These are phyloP conservation scores for Galemys pyrenaicus DNA, from an alignment of 2,113 vertebrate genomes.

Conservation along the genomic window DNA sequence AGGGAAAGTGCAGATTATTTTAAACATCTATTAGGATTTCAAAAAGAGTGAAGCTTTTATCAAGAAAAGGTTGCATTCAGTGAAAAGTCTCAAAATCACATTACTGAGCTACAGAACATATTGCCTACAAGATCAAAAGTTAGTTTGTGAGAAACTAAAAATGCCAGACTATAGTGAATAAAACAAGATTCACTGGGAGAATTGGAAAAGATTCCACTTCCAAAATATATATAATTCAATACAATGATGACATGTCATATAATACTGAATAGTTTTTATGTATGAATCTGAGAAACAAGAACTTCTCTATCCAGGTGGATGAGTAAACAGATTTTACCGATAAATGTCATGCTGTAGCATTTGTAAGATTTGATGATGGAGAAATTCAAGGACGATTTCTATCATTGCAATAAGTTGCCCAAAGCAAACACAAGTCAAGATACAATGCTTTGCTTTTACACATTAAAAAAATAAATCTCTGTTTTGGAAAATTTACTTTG, in stretches of 20 bases:
- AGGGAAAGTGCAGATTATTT: constrained; percentile 49
- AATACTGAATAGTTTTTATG: neutral
- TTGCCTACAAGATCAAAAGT: constrained; percentile 35
- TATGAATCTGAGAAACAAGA: constrained; percentile 50
- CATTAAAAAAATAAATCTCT: neutral
- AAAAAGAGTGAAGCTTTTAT: constrained; percentile 50
- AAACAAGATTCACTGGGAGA: neutral
- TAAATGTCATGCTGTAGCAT: neutral
- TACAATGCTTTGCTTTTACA: neutral
- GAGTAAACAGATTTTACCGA: neutral
- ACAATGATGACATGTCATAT: neutral
- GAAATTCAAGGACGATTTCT: neutral
- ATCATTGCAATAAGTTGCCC: neutral
- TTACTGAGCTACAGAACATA: constrained; percentile 35
- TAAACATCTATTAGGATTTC: constrained; percentile 39
- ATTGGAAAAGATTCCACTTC: neutral
- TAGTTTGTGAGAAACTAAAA: neutral
- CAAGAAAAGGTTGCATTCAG: constrained; percentile 4
- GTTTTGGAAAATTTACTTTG: neutral
- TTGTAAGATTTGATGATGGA: neutral
- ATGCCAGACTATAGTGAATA: neutral
- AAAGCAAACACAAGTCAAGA: constrained; percentile 19
- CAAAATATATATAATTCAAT: neutral
- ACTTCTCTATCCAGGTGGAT: neutral
- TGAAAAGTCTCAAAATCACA: constrained; percentile 54